Evolutionary conservation across 2,888 invertebrate genomes (phyloP), one percentile per base, ranked within the genome.

Genomic region (Ectobius pallidus): DNA sequence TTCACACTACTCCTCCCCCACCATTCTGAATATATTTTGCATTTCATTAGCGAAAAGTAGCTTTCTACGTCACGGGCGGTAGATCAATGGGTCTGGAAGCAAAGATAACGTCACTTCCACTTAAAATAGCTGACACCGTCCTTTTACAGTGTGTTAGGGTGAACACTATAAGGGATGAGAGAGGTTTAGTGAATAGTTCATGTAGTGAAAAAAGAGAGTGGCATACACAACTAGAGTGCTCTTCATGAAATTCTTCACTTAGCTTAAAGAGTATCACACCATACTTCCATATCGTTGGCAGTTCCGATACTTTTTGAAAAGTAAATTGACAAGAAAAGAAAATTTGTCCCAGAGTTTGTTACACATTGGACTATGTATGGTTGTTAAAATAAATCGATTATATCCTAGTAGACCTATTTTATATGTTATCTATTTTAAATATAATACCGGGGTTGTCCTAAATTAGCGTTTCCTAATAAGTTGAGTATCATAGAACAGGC

Each of bases 1-100:
- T 62, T 62, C 14, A 20, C 62, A 27, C 34, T 18, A n/a, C n/a
- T n/a, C n/a, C n/a, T n/a, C 34, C 18, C 62, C 22, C 20, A 34
- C 62, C 34, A 34, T 67, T 62, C 49, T 71, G 73, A 73, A 73
- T 73, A 73, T 70, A 73, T 70, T 73, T 73, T 70, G 73, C 73
- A 73, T 73, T 67, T 44, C 55, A 73, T 73, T 73, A 73, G 58
- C 67, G 71, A 32, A 61, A 69, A 72, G 72, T 72, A 42, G 72
- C 72, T 62, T 63, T 49, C 34, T 14, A 9, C 71, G 46, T 63
- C 71, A 71, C 63, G 55, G 55, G 20, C 32, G 16, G 32, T 71
- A 71, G 58, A 61, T 62, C 69, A 69, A 69, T 69, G 72, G 34
- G 69, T 62, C 68, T 69, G 72, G 49, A 32, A 61, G 65, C 61